Percentiles rank a stretch among this genome's conserved stretches.
These are phyloP conservation scores for Pseudoatta argentina DNA, from an alignment of 1,140 invertebrate species.

Conservation along the genomic window DNA sequence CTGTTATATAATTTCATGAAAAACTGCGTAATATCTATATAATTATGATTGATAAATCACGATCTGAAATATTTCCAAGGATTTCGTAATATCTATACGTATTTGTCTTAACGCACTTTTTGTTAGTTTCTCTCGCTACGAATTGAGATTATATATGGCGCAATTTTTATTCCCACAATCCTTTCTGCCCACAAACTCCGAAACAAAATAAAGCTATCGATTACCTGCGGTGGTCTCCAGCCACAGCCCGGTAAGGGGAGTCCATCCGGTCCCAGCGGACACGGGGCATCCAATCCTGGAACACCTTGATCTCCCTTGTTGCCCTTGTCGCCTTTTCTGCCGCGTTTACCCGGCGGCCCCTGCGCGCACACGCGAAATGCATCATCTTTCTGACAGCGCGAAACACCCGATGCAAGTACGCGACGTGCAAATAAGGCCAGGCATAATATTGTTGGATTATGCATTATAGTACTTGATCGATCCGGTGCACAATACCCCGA, in stretches of 20 bases:
- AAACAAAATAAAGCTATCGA: conserved; percentile 34
- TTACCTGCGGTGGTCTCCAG: conserved; percentile 95
- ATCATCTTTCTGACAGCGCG: conserved; percentile 45
- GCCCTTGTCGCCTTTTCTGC: conserved; percentile 95
- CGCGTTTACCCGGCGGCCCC: conserved; percentile 95
- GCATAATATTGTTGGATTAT: conserved; percentile 76
- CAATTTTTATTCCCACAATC: conserved; percentile 19
- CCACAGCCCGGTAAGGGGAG: conserved; percentile 97
- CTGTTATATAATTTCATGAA: neutral
- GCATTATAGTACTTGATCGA: conserved; percentile 70
- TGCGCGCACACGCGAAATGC: conserved; percentile 83
- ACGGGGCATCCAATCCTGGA: conserved; percentile 98
- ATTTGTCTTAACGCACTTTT: neutral
- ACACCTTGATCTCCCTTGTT: conserved; percentile 98
- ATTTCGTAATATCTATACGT: neutral
- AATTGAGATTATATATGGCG: neutral
- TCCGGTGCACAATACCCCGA: conserved; percentile 71
- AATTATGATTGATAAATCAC: neutral
- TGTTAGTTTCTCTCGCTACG: neutral
- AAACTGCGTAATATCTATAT: neutral
- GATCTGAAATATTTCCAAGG: neutral
- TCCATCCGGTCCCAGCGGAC: conserved; percentile 97
- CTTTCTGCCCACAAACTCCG: neutral
- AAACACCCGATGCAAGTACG: conserved; percentile 55
- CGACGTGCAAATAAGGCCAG: conserved; percentile 82